phyloP scores from a whole-genome alignment of 2,113 vertebrate genomes.

The Nicator chloris region DNA sequence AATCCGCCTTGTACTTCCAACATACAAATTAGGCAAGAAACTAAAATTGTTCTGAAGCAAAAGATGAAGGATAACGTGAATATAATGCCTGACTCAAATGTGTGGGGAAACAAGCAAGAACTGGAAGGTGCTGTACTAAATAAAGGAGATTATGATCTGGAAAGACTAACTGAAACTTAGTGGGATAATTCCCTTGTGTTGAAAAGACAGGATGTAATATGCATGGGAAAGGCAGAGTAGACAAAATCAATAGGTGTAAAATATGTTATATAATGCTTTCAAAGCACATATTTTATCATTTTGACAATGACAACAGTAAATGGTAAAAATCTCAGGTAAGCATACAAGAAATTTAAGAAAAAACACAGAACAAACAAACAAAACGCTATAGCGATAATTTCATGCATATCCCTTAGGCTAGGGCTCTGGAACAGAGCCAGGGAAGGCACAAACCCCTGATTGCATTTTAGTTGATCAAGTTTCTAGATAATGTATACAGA shows the following conservation, averaged over 20 bases:
- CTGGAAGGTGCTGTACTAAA: slow-evolving; percentile 47
- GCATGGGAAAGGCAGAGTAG: not conserved
- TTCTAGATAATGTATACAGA: not conserved
- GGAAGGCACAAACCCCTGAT: not conserved
- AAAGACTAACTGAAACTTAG: slow-evolving; percentile 43
- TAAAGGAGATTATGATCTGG: slow-evolving; percentile 36
- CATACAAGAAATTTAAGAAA: not conserved
- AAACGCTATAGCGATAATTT: not conserved
- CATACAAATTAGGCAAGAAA: slow-evolving; percentile 61
- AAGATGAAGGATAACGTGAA: slow-evolving; percentile 58
- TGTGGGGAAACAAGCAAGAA: slow-evolving; percentile 55
- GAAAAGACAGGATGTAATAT: slow-evolving; percentile 21
- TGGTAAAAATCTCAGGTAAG: not conserved
- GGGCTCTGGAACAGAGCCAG: not conserved
- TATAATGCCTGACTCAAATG: slow-evolving; percentile 39
- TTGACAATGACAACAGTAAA: not conserved
- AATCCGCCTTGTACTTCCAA: slow-evolving; percentile 56
- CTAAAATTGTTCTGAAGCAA: slow-evolving; percentile 50
- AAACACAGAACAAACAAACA: not conserved
- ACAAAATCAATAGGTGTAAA: not conserved
- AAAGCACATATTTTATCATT: not conserved
- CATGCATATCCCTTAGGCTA: not conserved
- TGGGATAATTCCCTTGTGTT: slow-evolving; percentile 36
- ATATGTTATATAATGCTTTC: not conserved
- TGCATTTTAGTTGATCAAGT: not conserved